Conservation (phyloP, 2,113 vertebrate genomes). For the Mugil cephalus region DNA sequence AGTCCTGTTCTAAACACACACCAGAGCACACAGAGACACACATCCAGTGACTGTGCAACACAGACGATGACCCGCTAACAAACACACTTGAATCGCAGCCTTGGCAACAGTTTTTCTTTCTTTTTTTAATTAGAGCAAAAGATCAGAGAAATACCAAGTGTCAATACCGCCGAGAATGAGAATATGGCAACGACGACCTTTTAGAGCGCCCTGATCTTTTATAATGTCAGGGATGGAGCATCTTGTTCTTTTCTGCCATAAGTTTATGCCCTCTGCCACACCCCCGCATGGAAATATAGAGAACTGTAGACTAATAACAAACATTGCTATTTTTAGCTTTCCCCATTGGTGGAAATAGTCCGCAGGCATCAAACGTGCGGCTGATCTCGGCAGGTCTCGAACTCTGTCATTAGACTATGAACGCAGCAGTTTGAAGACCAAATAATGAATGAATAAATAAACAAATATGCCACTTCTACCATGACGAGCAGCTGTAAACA, state of each 20-base stretch:
- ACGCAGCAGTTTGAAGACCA: constrained; percentile 5
- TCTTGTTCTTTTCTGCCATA: constrained; percentile 70
- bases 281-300: constrained; percentile 69
- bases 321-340: constrained; percentile 29
- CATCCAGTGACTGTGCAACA: constrained; percentile 7
- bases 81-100: constrained; percentile 61
- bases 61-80: constrained; percentile 45
- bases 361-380: constrained; percentile 28
- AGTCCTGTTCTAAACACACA: constrained; percentile 27
- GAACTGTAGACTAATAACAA: constrained; percentile 63
- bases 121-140: constrained; percentile 85
- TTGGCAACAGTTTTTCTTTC: constrained; percentile 80
- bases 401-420: constrained; percentile 34
- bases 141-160: constrained; percentile 87
- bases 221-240: constrained; percentile 82
- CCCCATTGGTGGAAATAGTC: constrained; percentile 16
- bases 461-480: constrained; percentile 29
- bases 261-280: constrained; percentile 59
- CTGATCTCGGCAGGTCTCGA: constrained; percentile 56
- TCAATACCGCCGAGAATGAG: constrained; percentile 80
- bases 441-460: constrained; percentile 39
- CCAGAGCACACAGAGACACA: constrained; percentile 17
- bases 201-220: constrained; percentile 83
- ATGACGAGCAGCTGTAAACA: constrained; percentile 36
- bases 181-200: constrained; percentile 83